phyloP scores from a whole-genome alignment of 2,797 vertebrate genomes.

The Botia almorhae region DNA sequence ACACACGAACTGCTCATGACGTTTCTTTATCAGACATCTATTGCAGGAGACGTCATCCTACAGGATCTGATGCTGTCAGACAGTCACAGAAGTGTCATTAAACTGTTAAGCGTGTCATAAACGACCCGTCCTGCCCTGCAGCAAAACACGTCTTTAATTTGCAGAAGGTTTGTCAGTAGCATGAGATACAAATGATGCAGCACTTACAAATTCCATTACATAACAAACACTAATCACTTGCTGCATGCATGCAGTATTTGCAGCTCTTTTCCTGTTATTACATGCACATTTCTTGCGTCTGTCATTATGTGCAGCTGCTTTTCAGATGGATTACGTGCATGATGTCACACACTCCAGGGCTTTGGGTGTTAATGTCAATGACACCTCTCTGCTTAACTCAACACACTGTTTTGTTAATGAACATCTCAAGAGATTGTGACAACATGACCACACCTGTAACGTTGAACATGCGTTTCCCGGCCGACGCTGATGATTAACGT shows the following conservation, averaged over 20 bases:
- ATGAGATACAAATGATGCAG: no score
- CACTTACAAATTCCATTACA: no score
- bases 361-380: constrained; percentile 57
- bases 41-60: no score
- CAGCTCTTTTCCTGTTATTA: background rate
- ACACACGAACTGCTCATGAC: no score
- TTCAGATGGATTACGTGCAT: constrained; percentile 34
- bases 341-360: constrained; percentile 47
- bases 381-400: constrained; percentile 53
- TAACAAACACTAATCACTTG: no score
- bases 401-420: constrained; percentile 49
- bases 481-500: constrained; percentile 39
- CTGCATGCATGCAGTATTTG: background rate
- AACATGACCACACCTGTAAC: constrained; percentile 53
- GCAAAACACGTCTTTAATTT: no score
- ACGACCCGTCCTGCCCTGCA: no score
- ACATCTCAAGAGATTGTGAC: constrained; percentile 30
- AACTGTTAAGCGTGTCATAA: no score
- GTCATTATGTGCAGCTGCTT: background rate
- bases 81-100: no score
- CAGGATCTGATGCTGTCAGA: no score
- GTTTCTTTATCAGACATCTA: no score
- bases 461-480: constrained; percentile 44
- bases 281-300: constrained; percentile 3
- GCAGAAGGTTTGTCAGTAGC: no score